These are phyloP conservation scores for Trichomycterus rosablanca DNA, from an alignment of 2,113 vertebrate species.

Conservation along the genomic window DNA sequence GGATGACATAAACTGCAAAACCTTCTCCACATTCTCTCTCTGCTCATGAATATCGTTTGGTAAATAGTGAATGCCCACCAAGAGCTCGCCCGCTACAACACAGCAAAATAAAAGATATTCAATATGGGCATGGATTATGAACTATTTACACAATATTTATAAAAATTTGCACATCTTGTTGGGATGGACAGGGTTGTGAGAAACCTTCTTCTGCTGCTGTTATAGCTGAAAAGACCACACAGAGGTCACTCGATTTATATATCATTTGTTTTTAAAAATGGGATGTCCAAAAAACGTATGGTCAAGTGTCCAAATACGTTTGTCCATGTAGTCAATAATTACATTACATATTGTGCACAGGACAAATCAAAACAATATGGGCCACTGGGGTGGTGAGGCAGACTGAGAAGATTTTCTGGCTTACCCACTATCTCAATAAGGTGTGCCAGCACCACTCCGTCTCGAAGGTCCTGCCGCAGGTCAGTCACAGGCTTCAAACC, in stretches of 20 bases:
- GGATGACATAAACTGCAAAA: constrained; percentile 88
- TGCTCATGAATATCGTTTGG: constrained; percentile 84
- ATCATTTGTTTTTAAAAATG: too few species aligned
- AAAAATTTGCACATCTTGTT: too few species aligned
- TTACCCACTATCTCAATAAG: constrained; percentile 96
- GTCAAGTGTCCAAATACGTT: too few species aligned
- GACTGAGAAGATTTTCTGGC: constrained; percentile 35
- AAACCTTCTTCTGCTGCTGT: too few species aligned
- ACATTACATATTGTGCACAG: too few species aligned
- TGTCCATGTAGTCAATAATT: not conserved
- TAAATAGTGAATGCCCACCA: constrained; percentile 70
- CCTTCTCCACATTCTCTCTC: constrained; percentile 89
- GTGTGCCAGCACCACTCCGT: constrained; percentile 84
- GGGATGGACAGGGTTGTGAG: too few species aligned
- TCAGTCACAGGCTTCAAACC: constrained; percentile 76
- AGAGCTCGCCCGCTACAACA: constrained; percentile 80
- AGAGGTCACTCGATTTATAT: too few species aligned
- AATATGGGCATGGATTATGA: too few species aligned
- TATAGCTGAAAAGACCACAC: too few species aligned
- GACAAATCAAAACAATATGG: too few species aligned
- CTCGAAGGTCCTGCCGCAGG: constrained; percentile 83
- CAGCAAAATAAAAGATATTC: not conserved
- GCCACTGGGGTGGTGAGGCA: not conserved
- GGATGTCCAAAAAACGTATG: too few species aligned
- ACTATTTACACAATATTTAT: too few species aligned